Percentiles rank a stretch among this genome's conserved stretches.
These are phyloP conservation scores for Pyrochroa serraticornis DNA, from an alignment of 2,888 invertebrate species.

Conservation along the genomic window DNA sequence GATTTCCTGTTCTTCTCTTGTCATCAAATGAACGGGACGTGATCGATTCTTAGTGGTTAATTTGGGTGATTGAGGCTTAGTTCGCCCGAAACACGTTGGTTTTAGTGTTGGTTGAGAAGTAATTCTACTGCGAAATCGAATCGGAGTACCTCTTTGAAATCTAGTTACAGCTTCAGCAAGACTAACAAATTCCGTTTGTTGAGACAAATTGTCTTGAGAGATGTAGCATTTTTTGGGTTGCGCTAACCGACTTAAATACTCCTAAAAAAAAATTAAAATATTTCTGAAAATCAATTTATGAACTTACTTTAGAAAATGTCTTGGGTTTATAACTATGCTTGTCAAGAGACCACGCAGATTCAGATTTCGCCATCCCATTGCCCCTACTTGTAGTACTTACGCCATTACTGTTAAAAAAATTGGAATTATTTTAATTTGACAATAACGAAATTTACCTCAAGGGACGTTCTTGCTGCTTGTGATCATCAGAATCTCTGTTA, in stretches of 20 bases:
- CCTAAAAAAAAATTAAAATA: constrained; percentile 27
- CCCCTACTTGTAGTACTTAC: not conserved
- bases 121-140: constrained; percentile 58
- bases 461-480: not conserved
- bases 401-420: not conserved
- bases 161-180: constrained; percentile 62
- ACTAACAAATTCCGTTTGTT: constrained; percentile 54
- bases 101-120: constrained; percentile 5
- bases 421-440: not conserved
- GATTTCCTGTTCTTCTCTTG: constrained; percentile 67
- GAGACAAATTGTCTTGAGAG: constrained; percentile 34
- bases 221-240: constrained; percentile 36
- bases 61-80: constrained; percentile 63
- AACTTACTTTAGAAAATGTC: not conserved
- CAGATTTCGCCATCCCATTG: not conserved
- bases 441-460: not conserved
- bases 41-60: constrained; percentile 63
- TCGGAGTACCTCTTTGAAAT: constrained; percentile 62
- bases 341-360: not conserved
- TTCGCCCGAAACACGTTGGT: constrained; percentile 37
- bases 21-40: constrained; percentile 62
- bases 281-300: not conserved
- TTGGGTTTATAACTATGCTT: not conserved
- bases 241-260: constrained; percentile 37
- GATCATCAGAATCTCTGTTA: not conserved